A percentile compares a stretch with the other conserved stretches of the same genome.
These are phyloP conservation scores for Oryzias celebensis DNA, from an alignment of 2,113 vertebrate species.

Conservation along the genomic window DNA sequence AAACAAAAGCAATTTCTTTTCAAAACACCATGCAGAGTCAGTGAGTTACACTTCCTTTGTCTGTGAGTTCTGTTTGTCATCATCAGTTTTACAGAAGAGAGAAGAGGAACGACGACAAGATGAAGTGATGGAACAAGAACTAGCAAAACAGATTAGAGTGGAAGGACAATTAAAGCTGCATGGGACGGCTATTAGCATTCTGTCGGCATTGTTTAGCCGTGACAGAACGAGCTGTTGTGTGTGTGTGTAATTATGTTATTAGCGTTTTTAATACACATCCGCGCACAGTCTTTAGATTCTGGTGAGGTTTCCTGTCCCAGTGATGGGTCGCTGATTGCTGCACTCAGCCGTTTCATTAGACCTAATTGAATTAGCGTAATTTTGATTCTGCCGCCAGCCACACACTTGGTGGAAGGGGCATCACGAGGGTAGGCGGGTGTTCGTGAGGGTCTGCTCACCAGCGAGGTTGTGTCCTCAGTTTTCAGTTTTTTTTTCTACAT, in stretches of 20 bases:
- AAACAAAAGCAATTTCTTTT: neutral
- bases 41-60: constrained; percentile 7
- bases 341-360: constrained; percentile 70
- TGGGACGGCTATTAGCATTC: constrained; percentile 45
- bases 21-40: neutral
- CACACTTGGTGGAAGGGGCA: constrained; percentile 32
- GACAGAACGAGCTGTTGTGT: constrained; percentile 51
- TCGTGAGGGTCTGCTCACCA: neutral
- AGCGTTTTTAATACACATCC: constrained; percentile 61
- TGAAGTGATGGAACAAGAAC: constrained; percentile 2
- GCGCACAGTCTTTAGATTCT: constrained; percentile 57
- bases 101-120: constrained; percentile 2
- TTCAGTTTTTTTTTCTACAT: neutral
- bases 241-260: constrained; percentile 71
- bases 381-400: constrained; percentile 57
- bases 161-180: constrained; percentile 14
- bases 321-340: constrained; percentile 58
- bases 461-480: neutral
- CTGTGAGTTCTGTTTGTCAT: constrained; percentile 7
- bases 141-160: constrained; percentile 12
- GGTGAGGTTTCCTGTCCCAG: constrained; percentile 40
- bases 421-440: constrained; percentile 12
- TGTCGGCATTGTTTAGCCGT: constrained; percentile 55
- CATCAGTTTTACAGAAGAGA: constrained; percentile 1
- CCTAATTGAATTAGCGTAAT: constrained; percentile 72